phyloP scores from a whole-genome alignment of 2,797 vertebrate genomes.

The Philypnodon macrostomus region DNA sequence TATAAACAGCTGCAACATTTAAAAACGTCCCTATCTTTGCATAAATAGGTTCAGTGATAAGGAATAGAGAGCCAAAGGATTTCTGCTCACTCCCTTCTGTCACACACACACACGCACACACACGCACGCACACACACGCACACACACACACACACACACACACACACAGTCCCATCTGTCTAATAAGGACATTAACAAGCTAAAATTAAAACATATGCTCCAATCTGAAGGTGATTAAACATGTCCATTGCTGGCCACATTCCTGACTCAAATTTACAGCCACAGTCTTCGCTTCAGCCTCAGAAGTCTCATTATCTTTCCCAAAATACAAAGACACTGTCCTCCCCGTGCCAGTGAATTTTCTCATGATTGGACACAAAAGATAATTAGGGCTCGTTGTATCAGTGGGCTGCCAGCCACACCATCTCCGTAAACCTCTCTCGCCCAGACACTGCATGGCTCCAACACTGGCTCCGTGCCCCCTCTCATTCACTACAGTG shows the following conservation, averaged over 20 bases:
- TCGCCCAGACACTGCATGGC: conserved; percentile 49
- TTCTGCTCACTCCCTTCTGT: conserved; percentile 32
- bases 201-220: conserved; percentile 69
- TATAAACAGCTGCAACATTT: conserved; percentile 47
- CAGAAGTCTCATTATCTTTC: conserved; percentile 55
- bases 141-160: conserved; percentile 38
- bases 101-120: conserved; percentile 33
- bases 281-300: no score
- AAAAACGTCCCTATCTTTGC: conserved; percentile 27
- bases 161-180: conserved; percentile 54
- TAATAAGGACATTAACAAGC: no score
- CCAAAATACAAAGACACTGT: conserved; percentile 52
- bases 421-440: conserved; percentile 58
- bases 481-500: conserved; percentile 50
- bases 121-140: conserved; percentile 20
- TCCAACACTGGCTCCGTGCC: conserved; percentile 56
- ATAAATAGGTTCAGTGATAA: conserved; percentile 44
- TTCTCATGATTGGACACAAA: conserved; percentile 59
- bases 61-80: conserved; percentile 38
- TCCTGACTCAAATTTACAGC: conserved; percentile 55
- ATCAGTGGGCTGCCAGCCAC: conserved; percentile 66
- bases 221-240: conserved; percentile 64
- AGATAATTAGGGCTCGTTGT: conserved; percentile 72
- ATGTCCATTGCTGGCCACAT: conserved; percentile 56
- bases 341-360: conserved; percentile 52